Percentiles rank a stretch among this genome's conserved stretches.
Evolutionary conservation across 2,888 invertebrate species (phyloP).

Genomic region (Diadegma fenestrale): DNA sequence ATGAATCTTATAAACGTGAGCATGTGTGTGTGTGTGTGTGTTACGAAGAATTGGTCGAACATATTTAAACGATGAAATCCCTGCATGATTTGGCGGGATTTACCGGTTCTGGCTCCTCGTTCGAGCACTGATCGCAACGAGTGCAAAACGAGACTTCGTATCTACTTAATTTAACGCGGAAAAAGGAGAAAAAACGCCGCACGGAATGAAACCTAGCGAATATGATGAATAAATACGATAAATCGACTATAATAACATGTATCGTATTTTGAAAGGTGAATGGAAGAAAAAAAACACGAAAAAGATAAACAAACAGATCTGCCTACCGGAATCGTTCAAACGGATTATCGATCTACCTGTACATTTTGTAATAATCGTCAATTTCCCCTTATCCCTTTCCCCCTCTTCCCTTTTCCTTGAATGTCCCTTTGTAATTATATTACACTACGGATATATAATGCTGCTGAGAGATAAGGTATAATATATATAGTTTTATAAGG

Average conservation of each 20-base stretch:
- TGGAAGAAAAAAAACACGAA: conserved; percentile 49
- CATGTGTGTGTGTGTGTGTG: conserved; percentile 2
- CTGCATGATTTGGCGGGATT: conserved; percentile 9
- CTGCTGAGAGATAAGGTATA: conserved; percentile 73
- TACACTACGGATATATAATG: conserved; percentile 64
- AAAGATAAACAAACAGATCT: conserved; percentile 64
- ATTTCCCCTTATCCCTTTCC: background rate
- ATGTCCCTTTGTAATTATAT: conserved; percentile 80
- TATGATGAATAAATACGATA: conserved; percentile 48
- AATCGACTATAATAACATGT: conserved; percentile 51
- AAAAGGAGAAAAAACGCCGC: background rate
- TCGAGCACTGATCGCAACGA: conserved; percentile 30
- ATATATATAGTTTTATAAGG: conserved; percentile 80
- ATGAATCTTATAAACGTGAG: background rate
- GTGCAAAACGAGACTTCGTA: conserved; percentile 43
- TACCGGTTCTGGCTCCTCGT: conserved; percentile 22
- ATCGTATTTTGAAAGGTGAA: conserved; percentile 49
- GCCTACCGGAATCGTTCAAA: conserved; percentile 46
- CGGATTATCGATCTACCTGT: conserved; percentile 77
- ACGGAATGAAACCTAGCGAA: conserved; percentile 35
- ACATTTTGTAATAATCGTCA: conserved; percentile 82
- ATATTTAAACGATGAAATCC: conserved; percentile 1
- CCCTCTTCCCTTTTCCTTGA: conserved; percentile 32
- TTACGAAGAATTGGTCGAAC: conserved; percentile 9
- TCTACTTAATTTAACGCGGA: conserved; percentile 50